Percentiles rank a stretch among this genome's conserved stretches.
Conservation (phyloP, 2,797 vertebrate species). For the Picus viridis region DNA sequence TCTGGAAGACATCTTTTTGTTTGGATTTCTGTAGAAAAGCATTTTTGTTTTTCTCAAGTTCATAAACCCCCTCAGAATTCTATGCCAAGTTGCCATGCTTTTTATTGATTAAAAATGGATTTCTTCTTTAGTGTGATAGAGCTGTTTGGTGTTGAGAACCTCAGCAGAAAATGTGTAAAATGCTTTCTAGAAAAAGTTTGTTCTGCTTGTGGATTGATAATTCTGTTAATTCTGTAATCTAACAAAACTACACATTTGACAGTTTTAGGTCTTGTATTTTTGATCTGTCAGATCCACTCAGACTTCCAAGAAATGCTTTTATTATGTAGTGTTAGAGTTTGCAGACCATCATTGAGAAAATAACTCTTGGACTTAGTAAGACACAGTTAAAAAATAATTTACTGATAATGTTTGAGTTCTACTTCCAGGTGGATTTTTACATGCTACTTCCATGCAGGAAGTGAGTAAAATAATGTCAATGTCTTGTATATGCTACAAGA, state of each 20-base stretch:
- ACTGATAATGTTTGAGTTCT: background rate
- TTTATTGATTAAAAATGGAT: background rate
- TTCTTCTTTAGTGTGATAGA: background rate
- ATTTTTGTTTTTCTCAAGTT: background rate
- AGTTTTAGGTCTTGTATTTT: background rate
- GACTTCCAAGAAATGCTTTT: background rate
- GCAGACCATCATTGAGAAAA: background rate
- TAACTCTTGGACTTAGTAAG: background rate
- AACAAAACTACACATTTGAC: fast-evolving
- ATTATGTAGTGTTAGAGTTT: background rate
- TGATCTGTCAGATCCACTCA: background rate
- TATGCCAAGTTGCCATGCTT: background rate
- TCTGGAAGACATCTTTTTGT: background rate
- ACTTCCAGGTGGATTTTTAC: background rate
- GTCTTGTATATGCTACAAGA: background rate
- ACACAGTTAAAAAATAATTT: background rate
- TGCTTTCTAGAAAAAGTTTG: background rate
- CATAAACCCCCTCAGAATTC: background rate
- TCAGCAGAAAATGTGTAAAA: background rate
- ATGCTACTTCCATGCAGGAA: background rate
- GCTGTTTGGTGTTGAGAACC: background rate
- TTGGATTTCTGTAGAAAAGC: background rate
- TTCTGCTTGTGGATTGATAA: background rate
- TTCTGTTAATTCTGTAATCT: background rate
- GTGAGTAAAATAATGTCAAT: background rate